phyloP scores from a whole-genome alignment of 2,797 vertebrate genomes.

The Distichodus sexfasciatus region DNA sequence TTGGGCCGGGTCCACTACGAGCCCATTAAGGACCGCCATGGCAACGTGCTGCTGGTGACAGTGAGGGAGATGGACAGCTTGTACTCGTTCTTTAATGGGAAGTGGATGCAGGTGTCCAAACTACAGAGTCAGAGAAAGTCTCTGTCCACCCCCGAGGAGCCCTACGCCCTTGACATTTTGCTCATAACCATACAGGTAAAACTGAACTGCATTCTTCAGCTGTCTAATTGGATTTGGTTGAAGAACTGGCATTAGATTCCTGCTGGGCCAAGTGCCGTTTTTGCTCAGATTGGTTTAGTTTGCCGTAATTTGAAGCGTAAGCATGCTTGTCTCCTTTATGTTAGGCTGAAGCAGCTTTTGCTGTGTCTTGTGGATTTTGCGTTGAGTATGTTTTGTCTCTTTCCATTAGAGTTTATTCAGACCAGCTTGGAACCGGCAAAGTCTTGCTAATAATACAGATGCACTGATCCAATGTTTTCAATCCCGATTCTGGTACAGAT shows the following conservation, averaged over 20 bases:
- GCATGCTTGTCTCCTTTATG: too few species aligned
- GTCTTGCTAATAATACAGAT: too few species aligned
- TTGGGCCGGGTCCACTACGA: slow-evolving; percentile 93
- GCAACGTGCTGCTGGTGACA: slow-evolving; percentile 91
- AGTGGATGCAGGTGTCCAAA: slow-evolving; percentile 94
- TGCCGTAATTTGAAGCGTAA: background rate
- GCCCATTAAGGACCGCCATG: slow-evolving; percentile 95
- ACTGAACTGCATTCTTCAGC: background rate
- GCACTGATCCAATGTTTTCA: too few species aligned
- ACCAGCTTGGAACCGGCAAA: too few species aligned
- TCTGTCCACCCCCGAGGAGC: slow-evolving; percentile 95
- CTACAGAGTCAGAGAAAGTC: slow-evolving; percentile 97
- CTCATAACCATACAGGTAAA: slow-evolving; percentile 95
- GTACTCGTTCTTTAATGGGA: slow-evolving; percentile 88
- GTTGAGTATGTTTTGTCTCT: background rate
- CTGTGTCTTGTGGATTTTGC: background rate
- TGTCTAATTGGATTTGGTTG: too few species aligned
- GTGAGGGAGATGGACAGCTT: slow-evolving; percentile 88
- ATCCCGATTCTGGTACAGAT: too few species aligned
- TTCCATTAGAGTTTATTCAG: background rate
- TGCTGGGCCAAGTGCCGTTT: background rate
- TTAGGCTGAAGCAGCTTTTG: background rate
- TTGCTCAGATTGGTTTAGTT: background rate
- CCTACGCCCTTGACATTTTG: slow-evolving; percentile 93
- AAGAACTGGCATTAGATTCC: background rate